Base-by-base conservation (phyloP, 2,113 vertebrate genomes). In the Globicephala melas region DNA sequence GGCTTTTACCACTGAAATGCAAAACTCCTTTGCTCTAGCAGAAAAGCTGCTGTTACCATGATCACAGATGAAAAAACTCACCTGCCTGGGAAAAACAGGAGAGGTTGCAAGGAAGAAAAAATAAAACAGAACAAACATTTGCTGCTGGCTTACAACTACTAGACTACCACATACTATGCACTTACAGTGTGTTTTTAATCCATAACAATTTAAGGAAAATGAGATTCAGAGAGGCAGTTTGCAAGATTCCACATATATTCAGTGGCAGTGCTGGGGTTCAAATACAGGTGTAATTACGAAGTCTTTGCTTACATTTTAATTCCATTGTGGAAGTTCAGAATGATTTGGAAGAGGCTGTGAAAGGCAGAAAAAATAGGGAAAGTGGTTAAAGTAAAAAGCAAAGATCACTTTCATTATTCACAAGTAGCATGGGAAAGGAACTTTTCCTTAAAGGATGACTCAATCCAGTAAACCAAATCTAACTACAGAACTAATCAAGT, bases 1-100 rank as follows among this genome's bases (percentile, higher is more conserved):
- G 25, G 31, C 36, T 92, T 94, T 89, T 53, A 65, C 38, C 81
- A 92, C 80, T 76, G 53, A 94, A 95, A 77, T 44, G 28, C 62
- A 85, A 83, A 28, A 55, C 13, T 87, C 60, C 21, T 62, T 73
- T 79, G 68, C 47, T 71, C 58, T 88, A 63, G 41, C 21, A 87
- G 10, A 90, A 82, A 93, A 84, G 36, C 44, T 77, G 23, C 5
- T 25, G n/a, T 67, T 81, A 74, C 33, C 3, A 70, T n/a, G 33
- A 86, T 87, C 55, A 77, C 26, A 92, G 55, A 94, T 71, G 62
- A 70, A 76, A 93, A n/a, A 95, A 83, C 15, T 93, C 81, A 88
- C 26, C 26, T 44, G 76, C 41, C 60, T 91, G 47, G 6, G 60
- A 82, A 95, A 89, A 95, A 67, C 6, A 60, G 65, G 47, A 63